phyloP scores from a whole-genome alignment of 2,888 invertebrate genomes.

The Dryadula phaetusa region DNA sequence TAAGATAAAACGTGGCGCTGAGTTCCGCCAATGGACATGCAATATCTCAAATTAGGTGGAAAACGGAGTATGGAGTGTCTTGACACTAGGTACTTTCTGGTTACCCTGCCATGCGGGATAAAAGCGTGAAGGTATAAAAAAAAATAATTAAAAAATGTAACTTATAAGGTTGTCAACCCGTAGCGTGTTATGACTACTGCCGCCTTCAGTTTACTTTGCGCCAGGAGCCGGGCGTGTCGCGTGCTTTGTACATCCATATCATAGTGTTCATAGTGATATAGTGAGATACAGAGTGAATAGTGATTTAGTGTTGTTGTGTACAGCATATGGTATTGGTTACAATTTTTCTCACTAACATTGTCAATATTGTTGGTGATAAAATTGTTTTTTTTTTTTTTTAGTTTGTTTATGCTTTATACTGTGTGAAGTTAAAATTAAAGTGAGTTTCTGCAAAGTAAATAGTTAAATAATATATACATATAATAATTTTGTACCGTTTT shows the following conservation, averaged over 20 bases:
- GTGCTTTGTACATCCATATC: slow-evolving; percentile 10
- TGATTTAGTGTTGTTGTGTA: too few species aligned
- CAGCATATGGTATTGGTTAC: neutral
- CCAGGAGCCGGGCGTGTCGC: slow-evolving; percentile 5
- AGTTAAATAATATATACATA: too few species aligned
- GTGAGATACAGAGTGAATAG: neutral
- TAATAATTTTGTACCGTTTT: too few species aligned
- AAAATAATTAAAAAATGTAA: neutral
- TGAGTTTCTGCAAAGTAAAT: too few species aligned
- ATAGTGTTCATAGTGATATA: neutral
- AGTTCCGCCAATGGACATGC: too few species aligned
- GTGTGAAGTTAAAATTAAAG: too few species aligned
- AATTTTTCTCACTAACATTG: neutral
- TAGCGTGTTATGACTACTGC: neutral
- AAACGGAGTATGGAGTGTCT: neutral
- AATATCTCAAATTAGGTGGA: too few species aligned
- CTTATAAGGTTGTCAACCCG: neutral
- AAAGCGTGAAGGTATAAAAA: neutral
- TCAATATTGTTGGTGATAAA: neutral
- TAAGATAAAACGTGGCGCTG: too few species aligned
- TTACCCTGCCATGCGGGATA: too few species aligned
- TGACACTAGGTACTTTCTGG: too few species aligned
- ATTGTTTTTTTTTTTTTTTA: neutral
- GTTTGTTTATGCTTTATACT: neutral
- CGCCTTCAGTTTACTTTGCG: slow-evolving; percentile 2